Evolutionary conservation across 2,113 vertebrate genomes (phyloP), one percentile per base, ranked within the genome.

Genomic region (Myodes glareolus): DNA sequence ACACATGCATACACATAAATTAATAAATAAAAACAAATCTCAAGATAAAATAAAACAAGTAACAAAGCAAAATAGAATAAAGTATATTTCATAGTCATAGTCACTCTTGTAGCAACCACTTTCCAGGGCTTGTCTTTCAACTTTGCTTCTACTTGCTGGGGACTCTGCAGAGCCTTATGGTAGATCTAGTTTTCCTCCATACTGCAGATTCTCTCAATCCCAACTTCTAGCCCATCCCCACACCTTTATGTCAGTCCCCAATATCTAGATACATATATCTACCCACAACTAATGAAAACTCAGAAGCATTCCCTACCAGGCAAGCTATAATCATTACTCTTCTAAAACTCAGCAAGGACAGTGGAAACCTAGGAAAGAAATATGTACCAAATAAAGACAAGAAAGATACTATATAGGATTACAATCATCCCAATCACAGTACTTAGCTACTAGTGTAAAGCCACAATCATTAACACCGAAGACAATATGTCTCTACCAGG

Each of bases 21-120:
- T 29, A 85, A 91, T 52, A 94, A 91, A 81, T 92, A 55, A 82
- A 95, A 58, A 21, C 52, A 36, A n/a, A 82, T 82, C 36, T 61
- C 39, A 84, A 84, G 8, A 82, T n/a, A 58, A 58, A 58, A 80
- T 39, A 36, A 84, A 85, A 31, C 33, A 92, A 94, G 75, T 73
- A 81, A 92, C 8, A 19, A 31, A 12, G 33, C 61, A 50, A 12
- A 85, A 85, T 63, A 94, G 19, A 94, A 94, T 82, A 86, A 91
- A 19, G 55, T 36, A 23, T 58, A 58, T 58, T 55, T 82, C 58
- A 58, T 1, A 81, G 52, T 58, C 11, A 33, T 82, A 27, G 25
- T n/a, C 21, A 58, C 21, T 36, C 52, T 21, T 39, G 5, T 39
- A 39, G 52, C 11, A 82, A 58, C 3, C 36, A 58, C 23, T 82